These are phyloP conservation scores for Melanotus villosus DNA, from an alignment of 2,888 invertebrate species.

Conservation along the genomic window DNA sequence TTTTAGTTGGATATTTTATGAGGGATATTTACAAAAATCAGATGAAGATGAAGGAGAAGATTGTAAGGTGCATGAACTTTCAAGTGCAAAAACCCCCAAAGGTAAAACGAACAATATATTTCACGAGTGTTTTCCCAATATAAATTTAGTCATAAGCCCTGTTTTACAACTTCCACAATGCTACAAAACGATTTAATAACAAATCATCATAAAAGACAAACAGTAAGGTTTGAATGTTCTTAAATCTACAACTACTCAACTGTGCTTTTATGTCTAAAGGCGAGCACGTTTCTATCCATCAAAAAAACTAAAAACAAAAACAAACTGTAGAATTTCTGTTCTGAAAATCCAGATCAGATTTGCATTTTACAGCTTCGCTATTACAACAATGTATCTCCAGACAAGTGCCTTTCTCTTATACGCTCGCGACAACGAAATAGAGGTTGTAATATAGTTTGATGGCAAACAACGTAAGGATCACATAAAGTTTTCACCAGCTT, in stretches of 20 bases:
- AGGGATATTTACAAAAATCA: too few species aligned
- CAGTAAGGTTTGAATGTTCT: background rate
- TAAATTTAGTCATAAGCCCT: too few species aligned
- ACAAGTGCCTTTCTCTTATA: background rate
- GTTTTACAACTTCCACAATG: background rate
- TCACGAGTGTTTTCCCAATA: too few species aligned
- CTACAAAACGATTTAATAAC: background rate
- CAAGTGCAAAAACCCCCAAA: too few species aligned
- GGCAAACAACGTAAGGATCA: background rate
- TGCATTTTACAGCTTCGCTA: background rate
- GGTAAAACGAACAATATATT: too few species aligned
- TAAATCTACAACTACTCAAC: background rate
- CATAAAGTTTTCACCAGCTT: background rate
- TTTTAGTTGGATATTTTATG: too few species aligned
- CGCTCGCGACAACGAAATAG: background rate
- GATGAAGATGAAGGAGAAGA: too few species aligned
- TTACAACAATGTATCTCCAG: conserved; percentile 7
- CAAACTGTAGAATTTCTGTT: background rate
- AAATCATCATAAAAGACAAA: background rate
- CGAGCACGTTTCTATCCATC: conserved; percentile 6
- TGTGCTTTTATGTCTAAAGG: conserved; percentile 11
- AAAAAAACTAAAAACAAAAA: conserved; percentile 11
- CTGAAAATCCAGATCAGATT: background rate
- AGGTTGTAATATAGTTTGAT: background rate
- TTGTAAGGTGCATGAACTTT: too few species aligned